Conservation (phyloP, 2,797 vertebrate species). For the Pseudochromis fuscus region DNA sequence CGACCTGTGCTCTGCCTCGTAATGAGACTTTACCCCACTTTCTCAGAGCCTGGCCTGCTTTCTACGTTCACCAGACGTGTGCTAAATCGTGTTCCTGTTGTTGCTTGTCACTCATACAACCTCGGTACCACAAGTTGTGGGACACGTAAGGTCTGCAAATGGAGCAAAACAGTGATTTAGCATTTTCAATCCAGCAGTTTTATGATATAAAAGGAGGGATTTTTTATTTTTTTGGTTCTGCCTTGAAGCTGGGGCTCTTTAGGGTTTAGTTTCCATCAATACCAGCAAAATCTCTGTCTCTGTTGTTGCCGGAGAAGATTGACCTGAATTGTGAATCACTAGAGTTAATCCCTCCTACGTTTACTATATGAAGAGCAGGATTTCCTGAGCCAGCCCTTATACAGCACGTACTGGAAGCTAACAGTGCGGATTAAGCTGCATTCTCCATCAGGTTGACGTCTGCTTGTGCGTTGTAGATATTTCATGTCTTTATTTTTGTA, state of each 20-base stretch:
- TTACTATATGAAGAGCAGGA: slow-evolving; percentile 68
- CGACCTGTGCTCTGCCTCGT: slow-evolving; percentile 74
- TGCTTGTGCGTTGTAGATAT: slow-evolving; percentile 3
- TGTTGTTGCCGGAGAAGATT: slow-evolving; percentile 75
- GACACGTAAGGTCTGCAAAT: slow-evolving; percentile 22
- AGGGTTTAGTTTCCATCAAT: slow-evolving; percentile 77
- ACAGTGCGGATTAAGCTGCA: slow-evolving; percentile 62
- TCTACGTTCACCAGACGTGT: slow-evolving; percentile 63
- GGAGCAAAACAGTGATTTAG: slow-evolving; percentile 50
- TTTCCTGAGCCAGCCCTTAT: slow-evolving; percentile 55
- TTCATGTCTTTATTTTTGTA: slow-evolving; percentile 39
- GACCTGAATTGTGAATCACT: slow-evolving; percentile 82
- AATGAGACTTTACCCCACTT: slow-evolving; percentile 81
- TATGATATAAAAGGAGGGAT: slow-evolving; percentile 30
- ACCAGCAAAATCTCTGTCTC: slow-evolving; percentile 65
- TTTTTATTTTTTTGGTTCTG: slow-evolving; percentile 34
- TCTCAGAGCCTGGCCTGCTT: slow-evolving; percentile 67
- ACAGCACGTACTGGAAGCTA: slow-evolving; percentile 50
- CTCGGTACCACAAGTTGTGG: slow-evolving; percentile 43
- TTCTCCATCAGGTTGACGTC: slow-evolving; percentile 49
- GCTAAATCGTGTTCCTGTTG: slow-evolving; percentile 61
- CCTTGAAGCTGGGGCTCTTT: slow-evolving; percentile 64
- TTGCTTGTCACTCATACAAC: slow-evolving; percentile 63
- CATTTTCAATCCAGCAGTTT: slow-evolving; percentile 46
- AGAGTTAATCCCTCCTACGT: slow-evolving; percentile 80